Base-by-base conservation (phyloP, 2,113 vertebrate species). In the Triplophysa tibetana region DNA sequence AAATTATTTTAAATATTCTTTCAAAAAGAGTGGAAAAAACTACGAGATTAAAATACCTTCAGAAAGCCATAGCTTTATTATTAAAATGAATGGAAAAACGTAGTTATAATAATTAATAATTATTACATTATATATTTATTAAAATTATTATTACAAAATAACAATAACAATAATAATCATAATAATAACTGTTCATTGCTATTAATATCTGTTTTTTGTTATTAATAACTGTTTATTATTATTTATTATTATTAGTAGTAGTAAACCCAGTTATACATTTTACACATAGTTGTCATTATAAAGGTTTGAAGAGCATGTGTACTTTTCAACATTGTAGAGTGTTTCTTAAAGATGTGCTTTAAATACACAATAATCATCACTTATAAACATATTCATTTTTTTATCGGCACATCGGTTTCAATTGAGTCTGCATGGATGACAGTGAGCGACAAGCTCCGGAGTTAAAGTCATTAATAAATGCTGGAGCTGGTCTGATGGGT, bases 321-420 rank as follows among this genome's bases (percentile, higher is more conserved):
- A 9, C n/a, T 21, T 58, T 58, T 58, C 23, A 2, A 16, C 13
- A 33, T 52, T 64, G 63, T 29, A 58, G 1, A 2, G 21, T 64
- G 23, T n/a, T 13, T 23, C 13, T 50, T 60, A 11, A 38, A 50
- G 19, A 62, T 72, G 58, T 38, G 58, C 45, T 72, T 80, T 17
- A 77, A 79, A 79, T 52, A 67, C 86, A 91, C 88, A 88, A 84
- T 92, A 94, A 91, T 86, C 84, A 94, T 92, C 90, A 91, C 86
- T 89, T 91, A 92, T 92, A 88, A 86, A 93, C 89, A 89, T 92
- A 90, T 92, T 90, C 88, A 90, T 87, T 90, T 38, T 24, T 87
- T 82, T 75, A 85, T 89, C 89, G 91, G 89, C 87, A 85, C 89
- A 87, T 90, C 84, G 89, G 23, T 66, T 77, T 67, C 61, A 65